phyloP scores from a whole-genome alignment of 2,113 vertebrate genomes.

The Onychostruthus taczanowskii region DNA sequence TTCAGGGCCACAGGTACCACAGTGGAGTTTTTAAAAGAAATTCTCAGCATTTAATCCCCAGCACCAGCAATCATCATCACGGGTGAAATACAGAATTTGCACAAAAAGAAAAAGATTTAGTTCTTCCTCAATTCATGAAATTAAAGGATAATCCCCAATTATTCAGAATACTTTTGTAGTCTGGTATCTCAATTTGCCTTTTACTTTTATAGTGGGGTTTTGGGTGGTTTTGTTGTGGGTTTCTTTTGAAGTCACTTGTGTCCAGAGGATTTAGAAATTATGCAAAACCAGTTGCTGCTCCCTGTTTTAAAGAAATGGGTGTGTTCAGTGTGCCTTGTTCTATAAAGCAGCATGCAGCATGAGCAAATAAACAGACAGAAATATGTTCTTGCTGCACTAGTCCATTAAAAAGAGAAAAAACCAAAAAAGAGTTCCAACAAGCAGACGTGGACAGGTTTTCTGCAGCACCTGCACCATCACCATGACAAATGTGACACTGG shows the following conservation, averaged over 20 bases:
- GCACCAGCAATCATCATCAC: neutral
- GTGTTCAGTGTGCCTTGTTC: neutral
- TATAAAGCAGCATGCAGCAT: neutral
- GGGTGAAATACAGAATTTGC: neutral
- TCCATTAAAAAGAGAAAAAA: neutral
- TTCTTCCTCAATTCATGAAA: slow-evolving; percentile 13
- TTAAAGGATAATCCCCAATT: slow-evolving; percentile 56
- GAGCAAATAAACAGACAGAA: neutral
- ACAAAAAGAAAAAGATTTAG: neutral
- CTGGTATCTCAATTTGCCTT: neutral
- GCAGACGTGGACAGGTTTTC: rapidly evolving
- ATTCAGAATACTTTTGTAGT: slow-evolving; percentile 10
- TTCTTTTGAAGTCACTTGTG: neutral
- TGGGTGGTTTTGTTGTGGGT: neutral
- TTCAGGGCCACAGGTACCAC: neutral
- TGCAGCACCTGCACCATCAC: neutral
- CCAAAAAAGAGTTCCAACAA: neutral
- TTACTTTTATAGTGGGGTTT: neutral
- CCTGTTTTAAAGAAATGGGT: neutral
- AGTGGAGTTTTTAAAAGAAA: neutral
- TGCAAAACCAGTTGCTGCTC: neutral
- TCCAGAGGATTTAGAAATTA: neutral
- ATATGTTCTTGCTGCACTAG: neutral
- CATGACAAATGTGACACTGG: rapidly evolving
- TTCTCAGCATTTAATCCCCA: neutral